These are phyloP conservation scores for Andrena bicolor DNA, from an alignment of 2,888 invertebrate species.

Conservation along the genomic window DNA sequence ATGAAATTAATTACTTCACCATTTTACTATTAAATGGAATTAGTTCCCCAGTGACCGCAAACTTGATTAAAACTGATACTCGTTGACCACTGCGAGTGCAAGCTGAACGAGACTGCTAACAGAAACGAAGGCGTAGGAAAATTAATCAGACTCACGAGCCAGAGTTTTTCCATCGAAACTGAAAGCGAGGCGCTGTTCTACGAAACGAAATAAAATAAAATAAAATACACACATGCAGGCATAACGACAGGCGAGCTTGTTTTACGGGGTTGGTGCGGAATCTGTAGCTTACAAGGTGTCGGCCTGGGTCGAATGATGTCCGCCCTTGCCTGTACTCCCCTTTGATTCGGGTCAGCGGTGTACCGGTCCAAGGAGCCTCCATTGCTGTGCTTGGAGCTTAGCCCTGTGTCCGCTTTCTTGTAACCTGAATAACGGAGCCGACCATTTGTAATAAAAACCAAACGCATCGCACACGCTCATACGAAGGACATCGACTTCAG, in stretches of 20 bases:
- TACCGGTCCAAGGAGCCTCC: conserved; percentile 88
- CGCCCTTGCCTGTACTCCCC: conserved; percentile 88
- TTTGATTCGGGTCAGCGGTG: conserved; percentile 92
- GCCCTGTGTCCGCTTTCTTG: conserved; percentile 82
- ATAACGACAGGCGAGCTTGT: conserved; percentile 82
- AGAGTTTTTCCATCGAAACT: not conserved
- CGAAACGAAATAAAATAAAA: conserved; percentile 65
- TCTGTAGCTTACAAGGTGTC: conserved; percentile 87
- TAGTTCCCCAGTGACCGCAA: too few species aligned
- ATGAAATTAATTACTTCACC: not conserved
- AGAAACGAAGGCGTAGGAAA: not conserved
- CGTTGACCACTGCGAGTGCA: too few species aligned
- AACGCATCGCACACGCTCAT: conserved; percentile 6
- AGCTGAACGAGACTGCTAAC: too few species aligned
- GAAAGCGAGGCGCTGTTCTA: conserved; percentile 46
- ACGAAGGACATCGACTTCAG: not conserved
- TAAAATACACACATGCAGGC: conserved; percentile 83
- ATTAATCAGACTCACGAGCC: conserved; percentile 1
- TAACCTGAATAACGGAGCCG: conserved; percentile 79
- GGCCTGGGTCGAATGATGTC: conserved; percentile 92
- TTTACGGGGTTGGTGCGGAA: conserved; percentile 82
- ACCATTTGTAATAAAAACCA: conserved; percentile 14
- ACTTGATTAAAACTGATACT: too few species aligned
- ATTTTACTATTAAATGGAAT: too few species aligned
- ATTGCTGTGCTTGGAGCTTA: conserved; percentile 84